These are phyloP conservation scores for Podarcis muralis DNA, from an alignment of 2,113 vertebrate species.

Conservation along the genomic window DNA sequence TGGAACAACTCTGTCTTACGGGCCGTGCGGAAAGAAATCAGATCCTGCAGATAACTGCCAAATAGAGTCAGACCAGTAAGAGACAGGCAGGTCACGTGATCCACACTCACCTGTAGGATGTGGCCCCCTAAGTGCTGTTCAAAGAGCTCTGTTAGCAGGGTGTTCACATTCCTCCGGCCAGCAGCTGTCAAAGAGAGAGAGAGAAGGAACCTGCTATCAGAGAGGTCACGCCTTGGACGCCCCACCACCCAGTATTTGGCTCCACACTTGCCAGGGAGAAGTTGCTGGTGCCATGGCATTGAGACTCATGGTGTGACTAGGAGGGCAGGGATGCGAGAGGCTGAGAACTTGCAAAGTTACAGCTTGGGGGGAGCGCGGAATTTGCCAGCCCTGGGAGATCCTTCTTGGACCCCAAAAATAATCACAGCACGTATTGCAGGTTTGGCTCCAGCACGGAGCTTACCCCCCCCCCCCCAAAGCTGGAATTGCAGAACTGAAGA, in stretches of 20 bases:
- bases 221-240: not conserved
- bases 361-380: not conserved
- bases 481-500: not conserved
- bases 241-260: not conserved
- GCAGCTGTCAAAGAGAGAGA: conserved; percentile 42
- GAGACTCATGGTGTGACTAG: not conserved
- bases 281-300: not conserved
- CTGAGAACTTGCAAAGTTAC: not conserved
- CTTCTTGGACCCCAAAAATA: not conserved
- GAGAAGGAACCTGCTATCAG: not conserved
- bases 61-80: not conserved
- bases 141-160: conserved; percentile 84
- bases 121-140: conserved; percentile 90
- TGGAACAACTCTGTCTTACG: too few species aligned
- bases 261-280: not conserved
- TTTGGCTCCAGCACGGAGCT: not conserved
- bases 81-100: too few species aligned
- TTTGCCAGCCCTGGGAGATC: not conserved
- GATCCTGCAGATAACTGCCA: too few species aligned
- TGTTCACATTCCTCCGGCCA: conserved; percentile 69
- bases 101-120: conserved; percentile 83
- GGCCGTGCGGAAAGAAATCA: too few species aligned
- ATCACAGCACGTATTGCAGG: not conserved
- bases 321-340: not conserved
- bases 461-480: too few species aligned